Evolutionary conservation across 1,140 invertebrate genomes (phyloP), one percentile per base, ranked within the genome.

Genomic region (Drosophila nannoptera): DNA sequence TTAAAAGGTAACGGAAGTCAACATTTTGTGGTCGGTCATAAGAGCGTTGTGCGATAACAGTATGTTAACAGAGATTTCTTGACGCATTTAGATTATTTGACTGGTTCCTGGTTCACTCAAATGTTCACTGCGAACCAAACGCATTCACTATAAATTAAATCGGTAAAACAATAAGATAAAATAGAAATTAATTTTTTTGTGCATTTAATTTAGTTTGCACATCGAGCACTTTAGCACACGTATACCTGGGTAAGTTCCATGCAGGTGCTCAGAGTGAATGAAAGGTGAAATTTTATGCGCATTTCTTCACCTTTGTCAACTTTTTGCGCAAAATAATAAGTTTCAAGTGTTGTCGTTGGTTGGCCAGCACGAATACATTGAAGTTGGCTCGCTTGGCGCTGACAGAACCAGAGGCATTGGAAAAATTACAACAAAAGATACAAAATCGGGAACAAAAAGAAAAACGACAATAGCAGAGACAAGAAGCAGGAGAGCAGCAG

Each of bases 301-400:
- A 73, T 73, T 73, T 64, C 60, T 54, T 69, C 66, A 64, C 67
- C 65, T 69, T 73, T 73, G 54, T 69, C 58, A 62, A 69, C 56
- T 69, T 63, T 73, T 69, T 73, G 70, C 70, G 70, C 70, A 73
- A 73, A 73, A 69, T 55, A 73, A 73, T 56, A 69, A 58, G 58
- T 63, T 55, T 33, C 33, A 43, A 60, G 56, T 70, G 56, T 60
- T 67, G 65, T 68, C 62, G 68, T 66, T 67, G 64, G 54, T 60
- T 64, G 64, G 49, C 48, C 48, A 71, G 56, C 55, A 66, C 52
- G 52, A 71, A 60, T 49, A 66, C 52, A 63, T 46, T 60, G 54
- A 66, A 61, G 32, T 60, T 71, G 48, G 53, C 38, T 58, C 54
- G 46, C 54, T 65, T 65, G 62, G 55, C 40, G 63, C 42, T 45